Evolutionary conservation across 2,113 vertebrate genomes (phyloP).

Genomic region (Mungos mungo): DNA sequence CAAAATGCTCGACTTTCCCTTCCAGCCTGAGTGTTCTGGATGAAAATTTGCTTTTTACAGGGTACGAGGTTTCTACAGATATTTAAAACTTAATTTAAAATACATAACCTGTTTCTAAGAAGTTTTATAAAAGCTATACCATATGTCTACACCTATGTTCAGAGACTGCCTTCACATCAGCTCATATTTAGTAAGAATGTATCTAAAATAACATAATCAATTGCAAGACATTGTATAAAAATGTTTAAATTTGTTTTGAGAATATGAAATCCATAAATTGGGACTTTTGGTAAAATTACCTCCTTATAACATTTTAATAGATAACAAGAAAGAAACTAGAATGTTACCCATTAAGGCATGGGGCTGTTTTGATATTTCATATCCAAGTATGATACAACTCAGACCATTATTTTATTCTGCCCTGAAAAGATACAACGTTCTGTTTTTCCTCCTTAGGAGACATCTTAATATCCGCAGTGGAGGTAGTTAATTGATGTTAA

Average conservation of each 20-base stretch:
- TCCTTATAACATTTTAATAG: neutral
- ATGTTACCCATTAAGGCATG: neutral
- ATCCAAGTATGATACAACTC: neutral
- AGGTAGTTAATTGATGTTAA: conserved; percentile 8
- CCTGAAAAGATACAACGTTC: neutral
- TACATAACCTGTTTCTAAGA: neutral
- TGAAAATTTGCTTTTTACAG: neutral
- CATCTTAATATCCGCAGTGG: neutral
- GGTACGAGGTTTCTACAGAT: neutral
- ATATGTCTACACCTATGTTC: neutral
- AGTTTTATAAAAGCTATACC: neutral
- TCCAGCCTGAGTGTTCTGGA: neutral
- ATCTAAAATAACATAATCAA: neutral
- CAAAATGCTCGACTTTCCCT: neutral
- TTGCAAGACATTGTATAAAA: neutral
- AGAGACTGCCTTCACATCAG: neutral
- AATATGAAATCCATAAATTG: neutral
- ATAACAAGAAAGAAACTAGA: neutral
- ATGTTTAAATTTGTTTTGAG: neutral
- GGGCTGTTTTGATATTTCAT: neutral
- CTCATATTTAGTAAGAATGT: neutral
- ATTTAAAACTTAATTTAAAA: neutral
- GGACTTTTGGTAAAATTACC: neutral
- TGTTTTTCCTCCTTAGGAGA: neutral
- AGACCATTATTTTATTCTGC: neutral